Base-by-base conservation (phyloP, 2,888 invertebrate genomes). In the Sthenelais limicola region DNA sequence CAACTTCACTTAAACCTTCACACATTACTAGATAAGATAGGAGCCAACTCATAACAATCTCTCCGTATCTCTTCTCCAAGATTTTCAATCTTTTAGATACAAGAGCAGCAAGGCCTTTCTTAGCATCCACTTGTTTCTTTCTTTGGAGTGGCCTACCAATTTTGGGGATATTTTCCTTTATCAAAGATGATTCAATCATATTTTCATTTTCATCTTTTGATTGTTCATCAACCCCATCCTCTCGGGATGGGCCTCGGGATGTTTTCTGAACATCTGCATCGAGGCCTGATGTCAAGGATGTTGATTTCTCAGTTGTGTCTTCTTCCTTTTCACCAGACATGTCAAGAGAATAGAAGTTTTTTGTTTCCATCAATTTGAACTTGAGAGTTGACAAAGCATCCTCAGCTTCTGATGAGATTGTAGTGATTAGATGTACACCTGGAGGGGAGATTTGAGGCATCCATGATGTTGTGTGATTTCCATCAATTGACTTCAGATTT, bases 391-490 rank as follows among this genome's bases (percentile, higher is more conserved):
- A 35, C 3, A 62, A 28, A 1, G 43, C 38, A 24, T 35, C 24
- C 24, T 38, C 38, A 38, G 26, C 24, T 21, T 38, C 62, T 12
- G 62, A 62, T 15, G 62, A 35, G 15, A 62, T 38, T 24, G 38
- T 62, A 12, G 38, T 62, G 12, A 62, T 38, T 26, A 62, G 2
- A 24, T 21, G 26, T 15, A 62, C 38, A 38, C 43, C 43, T 35
- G 62, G 62, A 9, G 62, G 62, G 38, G 38, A 62, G 1, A 38
- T 15, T 43, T 62, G 62, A 9, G 62, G 62, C 38, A 62, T 1
- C 62, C 62, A 62, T 21, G 62, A 35, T 12, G 38, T 43, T 15
- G 62, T 62, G 62, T 62, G 62, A 24, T 62, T 62, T 4, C 62
- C 62, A 9, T 62, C 38, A 62, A 43, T 38, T 2, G 62, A 62